Evolutionary conservation across 2,888 invertebrate genomes (phyloP).

Genomic region (Cantharis rustica): DNA sequence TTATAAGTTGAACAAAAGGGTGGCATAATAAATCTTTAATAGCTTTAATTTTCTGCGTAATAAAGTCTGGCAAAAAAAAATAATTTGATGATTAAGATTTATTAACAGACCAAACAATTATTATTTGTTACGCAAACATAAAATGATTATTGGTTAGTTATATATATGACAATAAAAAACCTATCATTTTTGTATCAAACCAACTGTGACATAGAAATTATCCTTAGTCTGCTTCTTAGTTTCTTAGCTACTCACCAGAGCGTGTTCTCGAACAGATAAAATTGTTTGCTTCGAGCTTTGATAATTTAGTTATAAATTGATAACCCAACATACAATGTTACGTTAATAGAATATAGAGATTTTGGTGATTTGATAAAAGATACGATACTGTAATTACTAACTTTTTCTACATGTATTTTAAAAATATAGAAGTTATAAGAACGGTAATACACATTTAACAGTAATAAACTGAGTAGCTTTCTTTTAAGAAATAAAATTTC

Average conservation of each 20-base stretch:
- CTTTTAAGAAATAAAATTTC: background rate
- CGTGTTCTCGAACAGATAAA: constrained; percentile 28
- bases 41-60: background rate
- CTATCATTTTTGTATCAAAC: constrained; percentile 8
- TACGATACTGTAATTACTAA: background rate
- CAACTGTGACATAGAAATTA: constrained; percentile 7
- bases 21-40: background rate
- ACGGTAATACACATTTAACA: no score
- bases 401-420: background rate
- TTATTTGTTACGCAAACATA: background rate
- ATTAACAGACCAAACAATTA: background rate
- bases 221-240: constrained; percentile 13
- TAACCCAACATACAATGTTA: background rate
- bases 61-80: background rate
- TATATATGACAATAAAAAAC: background rate
- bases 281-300: background rate
- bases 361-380: background rate
- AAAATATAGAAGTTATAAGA: no score
- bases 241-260: constrained; percentile 26
- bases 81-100: background rate
- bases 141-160: background rate
- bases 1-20: background rate
- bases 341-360: background rate
- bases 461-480: background rate
- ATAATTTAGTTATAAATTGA: background rate